These are phyloP conservation scores for Drosophila greeni DNA, from an alignment of 2,888 invertebrate species.

Conservation along the genomic window DNA sequence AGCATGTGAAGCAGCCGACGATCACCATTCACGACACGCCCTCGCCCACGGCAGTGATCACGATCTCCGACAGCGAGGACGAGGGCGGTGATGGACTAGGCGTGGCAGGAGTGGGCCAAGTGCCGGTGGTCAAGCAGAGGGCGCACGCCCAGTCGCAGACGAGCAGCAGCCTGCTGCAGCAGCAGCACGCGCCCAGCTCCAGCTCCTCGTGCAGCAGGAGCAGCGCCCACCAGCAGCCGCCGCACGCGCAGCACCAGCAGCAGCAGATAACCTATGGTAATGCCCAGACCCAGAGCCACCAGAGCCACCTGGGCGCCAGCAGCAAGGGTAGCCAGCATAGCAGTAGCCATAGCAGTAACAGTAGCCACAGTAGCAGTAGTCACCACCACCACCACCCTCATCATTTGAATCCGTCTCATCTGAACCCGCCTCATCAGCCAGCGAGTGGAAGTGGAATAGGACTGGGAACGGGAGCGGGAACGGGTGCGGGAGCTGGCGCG, in stretches of 20 bases:
- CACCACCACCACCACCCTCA: conserved; percentile 62
- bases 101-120: conserved; percentile 51
- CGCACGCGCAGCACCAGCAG: conserved; percentile 72
- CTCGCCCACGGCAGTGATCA: conserved; percentile 96
- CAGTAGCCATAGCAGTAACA: conserved; percentile 60
- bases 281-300: conserved; percentile 49
- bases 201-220: conserved; percentile 75
- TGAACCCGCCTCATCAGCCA: conserved; percentile 38
- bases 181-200: conserved; percentile 53
- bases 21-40: conserved; percentile 97
- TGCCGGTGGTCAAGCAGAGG: conserved; percentile 71
- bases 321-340: conserved; percentile 50
- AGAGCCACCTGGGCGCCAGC: conserved; percentile 35
- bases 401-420: conserved; percentile 41
- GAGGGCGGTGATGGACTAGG: conserved; percentile 81
- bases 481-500: conserved; percentile 52
- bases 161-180: conserved; percentile 67
- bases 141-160: conserved; percentile 78
- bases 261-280: conserved; percentile 68
- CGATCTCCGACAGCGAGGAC: conserved; percentile 96
- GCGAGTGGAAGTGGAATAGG: conserved; percentile 70
- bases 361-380: conserved; percentile 54
- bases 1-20: conserved; percentile 82
- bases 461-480: conserved; percentile 28
- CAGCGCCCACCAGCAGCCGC: conserved; percentile 72